A percentile compares a stretch with the other conserved stretches of the same genome.
Conservation (phyloP, 2,888 invertebrate genomes). For the Sclerodermus sp. region DNA sequence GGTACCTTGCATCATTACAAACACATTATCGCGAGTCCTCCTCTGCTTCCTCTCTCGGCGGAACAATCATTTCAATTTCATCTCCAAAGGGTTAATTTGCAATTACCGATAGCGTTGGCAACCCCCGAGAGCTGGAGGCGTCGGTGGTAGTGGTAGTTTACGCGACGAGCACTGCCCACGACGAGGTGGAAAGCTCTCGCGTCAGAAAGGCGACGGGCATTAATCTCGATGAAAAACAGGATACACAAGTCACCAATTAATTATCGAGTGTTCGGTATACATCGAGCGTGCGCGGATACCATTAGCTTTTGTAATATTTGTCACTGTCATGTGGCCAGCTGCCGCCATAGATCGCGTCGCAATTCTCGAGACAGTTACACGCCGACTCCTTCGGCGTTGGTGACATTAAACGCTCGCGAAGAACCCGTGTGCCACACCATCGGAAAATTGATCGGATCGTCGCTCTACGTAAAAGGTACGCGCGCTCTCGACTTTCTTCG, state of each 20-base stretch:
- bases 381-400: not conserved
- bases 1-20: too few species aligned
- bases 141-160: too few species aligned
- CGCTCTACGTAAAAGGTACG: conserved; percentile 27
- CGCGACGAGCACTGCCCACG: too few species aligned
- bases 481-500: conserved; percentile 20
- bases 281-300: not conserved
- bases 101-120: too few species aligned
- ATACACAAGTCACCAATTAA: not conserved
- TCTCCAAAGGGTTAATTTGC: too few species aligned
- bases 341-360: not conserved
- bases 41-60: too few species aligned
- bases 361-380: not conserved
- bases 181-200: too few species aligned
- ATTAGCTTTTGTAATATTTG: not conserved
- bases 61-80: too few species aligned
- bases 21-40: too few species aligned
- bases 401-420: not conserved
- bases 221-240: not conserved
- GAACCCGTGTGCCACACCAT: not conserved
- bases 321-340: not conserved
- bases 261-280: not conserved
- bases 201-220: too few species aligned
- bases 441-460: not conserved
- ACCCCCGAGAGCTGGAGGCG: too few species aligned